Conservation (phyloP, 2,797 vertebrate species). For the Haliaeetus vocifer region DNA sequence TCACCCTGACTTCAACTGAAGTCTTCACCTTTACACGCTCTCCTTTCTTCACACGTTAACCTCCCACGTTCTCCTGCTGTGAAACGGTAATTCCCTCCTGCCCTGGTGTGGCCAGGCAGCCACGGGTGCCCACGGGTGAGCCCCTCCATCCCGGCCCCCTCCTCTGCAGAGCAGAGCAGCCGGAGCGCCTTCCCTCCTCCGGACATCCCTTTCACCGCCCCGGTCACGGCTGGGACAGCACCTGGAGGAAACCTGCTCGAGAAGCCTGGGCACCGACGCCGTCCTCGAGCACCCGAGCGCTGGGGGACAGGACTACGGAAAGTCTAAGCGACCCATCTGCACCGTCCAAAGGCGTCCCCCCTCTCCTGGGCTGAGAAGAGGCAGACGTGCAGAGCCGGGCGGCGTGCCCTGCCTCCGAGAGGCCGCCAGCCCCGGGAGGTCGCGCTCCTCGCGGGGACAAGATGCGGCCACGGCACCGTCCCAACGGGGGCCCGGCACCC, state of each 20-base stretch:
- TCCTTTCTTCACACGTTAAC: too few species aligned
- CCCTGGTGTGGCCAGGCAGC: too few species aligned
- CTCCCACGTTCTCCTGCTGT: not conserved
- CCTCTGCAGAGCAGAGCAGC: not conserved
- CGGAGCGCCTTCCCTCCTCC: not conserved
- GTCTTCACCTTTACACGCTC: not conserved
- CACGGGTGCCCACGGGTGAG: accelerated
- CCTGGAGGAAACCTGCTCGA: too few species aligned
- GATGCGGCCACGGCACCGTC: not conserved
- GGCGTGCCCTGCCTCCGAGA: not conserved
- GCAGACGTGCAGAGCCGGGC: not conserved
- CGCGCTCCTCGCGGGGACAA: accelerated
- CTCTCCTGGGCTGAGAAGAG: not conserved
- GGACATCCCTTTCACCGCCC: not conserved
- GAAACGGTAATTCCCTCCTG: not conserved
- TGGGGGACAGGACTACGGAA: accelerated
- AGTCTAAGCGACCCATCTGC: not conserved
- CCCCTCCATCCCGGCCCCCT: not conserved
- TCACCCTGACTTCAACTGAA: not conserved
- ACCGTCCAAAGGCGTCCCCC: not conserved
- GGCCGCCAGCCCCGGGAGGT: not conserved
- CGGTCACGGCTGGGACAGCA: not conserved
- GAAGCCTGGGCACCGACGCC: accelerated
- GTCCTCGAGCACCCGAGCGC: too few species aligned
- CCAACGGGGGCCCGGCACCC: not conserved